These are phyloP conservation scores for Camponotus floridanus DNA, from an alignment of 1,140 invertebrate species.

Conservation along the genomic window DNA sequence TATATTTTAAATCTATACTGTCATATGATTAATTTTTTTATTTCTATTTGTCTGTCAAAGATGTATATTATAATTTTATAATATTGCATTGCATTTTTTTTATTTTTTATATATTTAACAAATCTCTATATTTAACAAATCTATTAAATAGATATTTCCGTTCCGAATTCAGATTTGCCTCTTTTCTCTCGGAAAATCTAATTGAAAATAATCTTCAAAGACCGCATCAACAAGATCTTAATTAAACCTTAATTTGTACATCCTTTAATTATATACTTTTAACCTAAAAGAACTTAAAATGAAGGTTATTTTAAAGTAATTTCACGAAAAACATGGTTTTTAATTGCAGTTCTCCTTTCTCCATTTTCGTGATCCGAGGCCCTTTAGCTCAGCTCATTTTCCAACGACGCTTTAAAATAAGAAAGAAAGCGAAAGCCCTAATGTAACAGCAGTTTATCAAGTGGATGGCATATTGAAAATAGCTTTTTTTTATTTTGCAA, in stretches of 20 bases:
- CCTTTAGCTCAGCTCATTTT: neutral
- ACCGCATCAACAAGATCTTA: conserved; percentile 25
- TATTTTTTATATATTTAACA: neutral
- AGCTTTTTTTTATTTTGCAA: neutral
- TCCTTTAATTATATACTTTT: neutral
- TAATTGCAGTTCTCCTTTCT: neutral
- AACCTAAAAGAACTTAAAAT: neutral
- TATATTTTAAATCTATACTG: no score
- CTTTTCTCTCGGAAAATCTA: neutral
- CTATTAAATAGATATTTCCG: neutral
- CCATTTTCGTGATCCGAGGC: neutral
- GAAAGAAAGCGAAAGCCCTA: neutral
- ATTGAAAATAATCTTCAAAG: conserved; percentile 23
- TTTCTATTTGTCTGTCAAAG: neutral
- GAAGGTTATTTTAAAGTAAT: conserved; percentile 7
- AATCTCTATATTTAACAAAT: neutral
- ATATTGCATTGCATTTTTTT: neutral
- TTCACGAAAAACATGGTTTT: neutral
- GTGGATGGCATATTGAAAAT: neutral
- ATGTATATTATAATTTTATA: neutral
- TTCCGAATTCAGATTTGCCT: neutral
- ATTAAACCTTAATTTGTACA: conserved; percentile 12
- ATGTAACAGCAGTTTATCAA: no score
- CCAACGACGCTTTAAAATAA: neutral
- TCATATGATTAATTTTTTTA: no score